A percentile compares a stretch with the other conserved stretches of the same genome.
Conservation (phyloP, 1,140 invertebrate genomes). For the Drosophila azteca region DNA sequence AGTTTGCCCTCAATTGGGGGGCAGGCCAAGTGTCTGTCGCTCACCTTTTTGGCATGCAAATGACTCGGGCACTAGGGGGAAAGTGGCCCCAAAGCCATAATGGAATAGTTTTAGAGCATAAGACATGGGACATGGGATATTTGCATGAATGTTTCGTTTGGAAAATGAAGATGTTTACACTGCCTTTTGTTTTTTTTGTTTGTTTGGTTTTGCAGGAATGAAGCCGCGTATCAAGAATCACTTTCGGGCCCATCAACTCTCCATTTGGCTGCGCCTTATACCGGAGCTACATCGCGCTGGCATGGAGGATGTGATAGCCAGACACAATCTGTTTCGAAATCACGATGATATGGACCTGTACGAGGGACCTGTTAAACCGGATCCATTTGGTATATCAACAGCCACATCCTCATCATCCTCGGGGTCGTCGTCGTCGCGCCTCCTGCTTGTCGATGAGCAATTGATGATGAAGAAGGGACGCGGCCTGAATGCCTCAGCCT, state of each 20-base stretch:
- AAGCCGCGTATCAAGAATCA: conserved; percentile 96
- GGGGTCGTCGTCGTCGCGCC: conserved; percentile 84
- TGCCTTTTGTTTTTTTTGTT: conserved; percentile 37
- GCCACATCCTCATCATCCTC: conserved; percentile 45
- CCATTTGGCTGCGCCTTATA: conserved; percentile 96
- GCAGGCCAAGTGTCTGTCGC: conserved; percentile 47
- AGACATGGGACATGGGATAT: conserved; percentile 30
- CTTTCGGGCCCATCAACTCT: conserved; percentile 95
- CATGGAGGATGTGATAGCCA: conserved; percentile 92
- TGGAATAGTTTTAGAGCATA: conserved; percentile 58
- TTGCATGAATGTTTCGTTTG: conserved; percentile 60
- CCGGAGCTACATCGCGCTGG: conserved; percentile 95
- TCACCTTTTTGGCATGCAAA: conserved; percentile 70
- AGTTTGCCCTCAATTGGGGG: conserved; percentile 49
- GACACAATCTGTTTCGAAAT: conserved; percentile 92
- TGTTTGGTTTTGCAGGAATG: conserved; percentile 87
- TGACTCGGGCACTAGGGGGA: conserved; percentile 21
- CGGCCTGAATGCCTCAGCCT: conserved; percentile 62
- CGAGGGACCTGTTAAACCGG: conserved; percentile 91
- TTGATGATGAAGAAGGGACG: conserved; percentile 78
- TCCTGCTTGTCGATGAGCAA: conserved; percentile 80
- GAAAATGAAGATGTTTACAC: conserved; percentile 61
- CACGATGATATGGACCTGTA: conserved; percentile 92
- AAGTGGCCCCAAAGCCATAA: conserved; percentile 44
- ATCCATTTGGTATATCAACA: conserved; percentile 86